Conservation (phyloP, 1,140 invertebrate species). For the Aphaenogaster ashmeadi region DNA sequence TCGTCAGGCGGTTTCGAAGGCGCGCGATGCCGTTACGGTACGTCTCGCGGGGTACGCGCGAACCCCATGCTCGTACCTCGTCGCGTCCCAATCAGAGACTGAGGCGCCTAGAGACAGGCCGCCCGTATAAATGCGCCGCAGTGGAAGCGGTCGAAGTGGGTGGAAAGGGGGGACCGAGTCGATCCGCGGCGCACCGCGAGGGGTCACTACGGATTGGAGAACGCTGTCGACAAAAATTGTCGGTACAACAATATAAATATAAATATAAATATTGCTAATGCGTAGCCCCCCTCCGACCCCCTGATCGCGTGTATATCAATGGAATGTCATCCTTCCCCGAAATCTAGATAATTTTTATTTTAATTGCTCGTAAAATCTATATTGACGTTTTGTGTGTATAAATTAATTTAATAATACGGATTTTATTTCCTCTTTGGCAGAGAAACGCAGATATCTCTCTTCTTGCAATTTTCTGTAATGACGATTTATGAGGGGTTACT, state of each 20-base stretch:
- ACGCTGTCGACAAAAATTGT: neutral
- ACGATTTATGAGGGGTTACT: conserved; percentile 12
- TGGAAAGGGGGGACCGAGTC: conserved; percentile 15
- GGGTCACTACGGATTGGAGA: conserved; percentile 8
- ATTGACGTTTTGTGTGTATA: neutral
- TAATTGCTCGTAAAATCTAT: neutral
- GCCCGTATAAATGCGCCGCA: conserved; percentile 82
- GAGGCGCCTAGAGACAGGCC: conserved; percentile 81
- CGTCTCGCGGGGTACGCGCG: conserved; percentile 65
- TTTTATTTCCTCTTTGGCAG: neutral
- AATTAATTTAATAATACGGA: neutral
- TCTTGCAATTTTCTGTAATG: neutral
- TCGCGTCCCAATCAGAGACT: conserved; percentile 84
- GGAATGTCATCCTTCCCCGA: neutral
- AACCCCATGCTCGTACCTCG: conserved; percentile 79
- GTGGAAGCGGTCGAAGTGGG: conserved; percentile 52
- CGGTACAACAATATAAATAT: neutral
- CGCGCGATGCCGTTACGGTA: conserved; percentile 44
- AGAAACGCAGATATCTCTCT: neutral
- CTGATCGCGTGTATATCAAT: neutral
- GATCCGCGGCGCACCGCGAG: conserved; percentile 20
- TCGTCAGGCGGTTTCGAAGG: conserved; percentile 54
- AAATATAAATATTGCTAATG: neutral
- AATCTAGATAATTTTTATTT: neutral
- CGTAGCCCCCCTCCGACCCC: too few species aligned